phyloP scores from a whole-genome alignment of 2,888 invertebrate species.

The Melanargia galathea region DNA sequence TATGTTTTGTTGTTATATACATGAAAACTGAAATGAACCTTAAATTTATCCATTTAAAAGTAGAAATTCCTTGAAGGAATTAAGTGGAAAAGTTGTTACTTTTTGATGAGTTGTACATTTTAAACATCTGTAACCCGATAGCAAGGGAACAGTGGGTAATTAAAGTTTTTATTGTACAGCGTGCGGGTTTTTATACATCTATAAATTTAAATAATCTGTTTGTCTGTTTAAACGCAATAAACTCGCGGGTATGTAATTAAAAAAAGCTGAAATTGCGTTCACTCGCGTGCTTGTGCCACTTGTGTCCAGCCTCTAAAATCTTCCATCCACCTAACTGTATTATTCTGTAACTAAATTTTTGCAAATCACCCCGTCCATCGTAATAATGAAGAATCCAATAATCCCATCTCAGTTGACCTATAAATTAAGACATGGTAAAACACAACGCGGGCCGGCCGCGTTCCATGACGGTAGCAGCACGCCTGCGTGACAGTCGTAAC shows the following conservation, averaged over 20 bases:
- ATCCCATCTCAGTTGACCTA: slow-evolving; percentile 43
- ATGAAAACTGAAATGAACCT: not conserved
- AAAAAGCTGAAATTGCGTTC: slow-evolving; percentile 22
- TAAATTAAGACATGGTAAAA: not conserved
- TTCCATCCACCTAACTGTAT: not conserved
- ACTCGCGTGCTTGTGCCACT: not conserved
- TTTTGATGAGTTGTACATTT: slow-evolving; percentile 31
- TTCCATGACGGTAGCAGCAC: too few species aligned
- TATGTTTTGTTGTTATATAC: not conserved
- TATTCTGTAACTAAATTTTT: not conserved
- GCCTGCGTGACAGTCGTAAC: too few species aligned
- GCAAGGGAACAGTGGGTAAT: slow-evolving; percentile 50
- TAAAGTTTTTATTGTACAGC: slow-evolving; percentile 53
- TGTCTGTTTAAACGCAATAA: slow-evolving; percentile 44
- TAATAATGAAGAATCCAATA: slow-evolving; percentile 23
- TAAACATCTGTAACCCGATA: slow-evolving; percentile 49
- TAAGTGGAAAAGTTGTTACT: not conserved
- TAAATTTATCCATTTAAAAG: slow-evolving; percentile 3
- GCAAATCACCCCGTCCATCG: not conserved
- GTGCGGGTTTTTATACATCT: slow-evolving; percentile 49
- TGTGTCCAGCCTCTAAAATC: not conserved
- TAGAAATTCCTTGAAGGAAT: not conserved
- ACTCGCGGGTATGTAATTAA: slow-evolving; percentile 35
- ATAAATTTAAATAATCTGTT: slow-evolving; percentile 49
- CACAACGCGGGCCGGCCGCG: too few species aligned